phyloP scores from a whole-genome alignment of 2,888 invertebrate species.

The Hydrotaea cyrtoneurina region DNA sequence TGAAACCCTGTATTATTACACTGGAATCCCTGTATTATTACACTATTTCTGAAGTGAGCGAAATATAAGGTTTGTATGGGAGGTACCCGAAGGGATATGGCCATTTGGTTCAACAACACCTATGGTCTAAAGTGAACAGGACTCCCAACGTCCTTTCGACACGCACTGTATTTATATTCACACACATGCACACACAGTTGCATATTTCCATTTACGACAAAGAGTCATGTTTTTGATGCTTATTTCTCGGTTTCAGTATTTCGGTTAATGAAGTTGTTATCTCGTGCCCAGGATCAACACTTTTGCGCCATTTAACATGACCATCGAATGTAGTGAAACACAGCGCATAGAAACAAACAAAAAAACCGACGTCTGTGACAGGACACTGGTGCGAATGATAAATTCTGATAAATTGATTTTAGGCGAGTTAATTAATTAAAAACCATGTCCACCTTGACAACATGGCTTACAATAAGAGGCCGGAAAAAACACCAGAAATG shows the following conservation, averaged over 20 bases:
- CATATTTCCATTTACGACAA: slow-evolving; percentile 13
- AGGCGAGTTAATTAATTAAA: slow-evolving; percentile 70
- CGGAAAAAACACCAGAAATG: not conserved
- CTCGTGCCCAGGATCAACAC: slow-evolving; percentile 69
- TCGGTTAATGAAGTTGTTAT: slow-evolving; percentile 71
- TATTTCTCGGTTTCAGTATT: slow-evolving; percentile 62
- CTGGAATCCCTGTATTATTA: no score
- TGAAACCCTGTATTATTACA: no score
- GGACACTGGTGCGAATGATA: slow-evolving; percentile 70
- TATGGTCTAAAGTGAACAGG: no score
- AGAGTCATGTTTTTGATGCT: slow-evolving; percentile 68
- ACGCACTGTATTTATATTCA: no score
- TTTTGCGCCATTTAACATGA: slow-evolving; percentile 63
- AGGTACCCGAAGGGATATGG: no score
- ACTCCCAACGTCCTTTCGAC: no score
- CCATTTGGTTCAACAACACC: no score
- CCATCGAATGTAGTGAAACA: slow-evolving; percentile 3
- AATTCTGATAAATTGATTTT: slow-evolving; percentile 70
- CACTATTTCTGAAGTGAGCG: no score
- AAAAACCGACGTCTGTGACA: slow-evolving; percentile 65
- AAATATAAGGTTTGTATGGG: no score
- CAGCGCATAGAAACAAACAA: slow-evolving; percentile 36
- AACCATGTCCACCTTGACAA: slow-evolving; percentile 63
- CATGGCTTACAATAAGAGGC: slow-evolving; percentile 41
- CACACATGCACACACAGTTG: slow-evolving; percentile 2